phyloP scores from a whole-genome alignment of 1,140 invertebrate species.

The Atopsyche davidsoni region DNA sequence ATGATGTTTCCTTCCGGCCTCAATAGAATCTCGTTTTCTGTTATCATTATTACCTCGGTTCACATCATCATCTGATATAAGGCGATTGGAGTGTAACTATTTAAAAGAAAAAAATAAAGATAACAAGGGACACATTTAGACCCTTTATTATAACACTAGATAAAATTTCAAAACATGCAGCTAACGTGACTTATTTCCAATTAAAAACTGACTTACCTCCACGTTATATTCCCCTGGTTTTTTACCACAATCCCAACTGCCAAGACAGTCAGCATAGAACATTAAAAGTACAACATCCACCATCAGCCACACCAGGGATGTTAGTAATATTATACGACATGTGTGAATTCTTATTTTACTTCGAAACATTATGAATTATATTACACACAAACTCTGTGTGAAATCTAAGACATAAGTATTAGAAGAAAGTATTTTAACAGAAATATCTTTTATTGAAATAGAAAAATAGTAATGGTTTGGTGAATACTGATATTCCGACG shows the following conservation, averaged over 20 bases:
- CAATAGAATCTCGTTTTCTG: constrained; percentile 44
- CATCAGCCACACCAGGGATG: constrained; percentile 92
- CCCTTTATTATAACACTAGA: background rate
- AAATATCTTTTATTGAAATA: too few relatives aligned
- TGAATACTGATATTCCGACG: too few relatives aligned
- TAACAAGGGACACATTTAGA: background rate
- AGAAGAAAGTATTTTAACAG: too few relatives aligned
- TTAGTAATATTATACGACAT: constrained; percentile 88
- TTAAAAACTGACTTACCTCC: background rate
- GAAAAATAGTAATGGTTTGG: too few relatives aligned
- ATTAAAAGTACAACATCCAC: constrained; percentile 87
- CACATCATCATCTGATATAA: constrained; percentile 13
- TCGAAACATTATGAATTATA: constrained; percentile 65
- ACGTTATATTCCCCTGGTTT: constrained; percentile 22
- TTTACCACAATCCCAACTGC: constrained; percentile 60
- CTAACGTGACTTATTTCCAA: constrained; percentile 4
- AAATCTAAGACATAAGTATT: too few relatives aligned
- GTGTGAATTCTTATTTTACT: constrained; percentile 86
- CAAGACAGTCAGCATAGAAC: constrained; percentile 88
- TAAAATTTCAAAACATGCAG: background rate
- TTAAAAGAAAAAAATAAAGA: background rate
- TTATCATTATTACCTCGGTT: constrained; percentile 8
- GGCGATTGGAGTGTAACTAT: constrained; percentile 10
- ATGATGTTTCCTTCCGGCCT: constrained; percentile 38
- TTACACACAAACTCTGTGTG: too few relatives aligned